These are phyloP conservation scores for Labia minor DNA, from an alignment of 2,888 invertebrate genomes.

Conservation along the genomic window DNA sequence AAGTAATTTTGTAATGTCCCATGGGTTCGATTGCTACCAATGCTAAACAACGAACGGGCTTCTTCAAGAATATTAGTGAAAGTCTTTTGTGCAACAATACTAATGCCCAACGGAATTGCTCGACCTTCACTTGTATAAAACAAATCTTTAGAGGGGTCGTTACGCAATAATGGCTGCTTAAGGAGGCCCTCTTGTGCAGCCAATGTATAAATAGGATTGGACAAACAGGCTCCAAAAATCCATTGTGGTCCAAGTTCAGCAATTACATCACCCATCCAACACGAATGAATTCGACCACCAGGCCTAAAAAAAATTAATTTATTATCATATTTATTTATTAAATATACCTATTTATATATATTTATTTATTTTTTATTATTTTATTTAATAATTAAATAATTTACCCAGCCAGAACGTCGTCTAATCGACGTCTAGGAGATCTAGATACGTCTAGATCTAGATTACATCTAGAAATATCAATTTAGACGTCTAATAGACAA, in stretches of 20 bases:
- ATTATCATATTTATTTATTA: background rate
- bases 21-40: slow-evolving; percentile 36
- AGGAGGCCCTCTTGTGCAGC: slow-evolving; percentile 57
- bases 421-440: too few species aligned
- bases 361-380: too few species aligned
- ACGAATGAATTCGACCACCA: slow-evolving; percentile 66
- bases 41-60: background rate
- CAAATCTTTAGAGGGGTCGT: slow-evolving; percentile 35
- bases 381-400: too few species aligned
- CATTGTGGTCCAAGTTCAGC: slow-evolving; percentile 68
- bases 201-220: slow-evolving; percentile 57
- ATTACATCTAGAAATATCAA: too few species aligned
- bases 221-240: slow-evolving; percentile 58
- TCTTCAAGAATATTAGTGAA: slow-evolving; percentile 35
- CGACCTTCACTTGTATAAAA: slow-evolving; percentile 61
- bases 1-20: slow-evolving; percentile 55
- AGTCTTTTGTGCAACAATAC: slow-evolving; percentile 52
- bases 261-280: slow-evolving; percentile 62
- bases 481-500: too few species aligned
- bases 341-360: too few species aligned
- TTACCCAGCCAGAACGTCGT: too few species aligned
- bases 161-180: slow-evolving; percentile 14
- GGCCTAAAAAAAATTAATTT: slow-evolving; percentile 37
- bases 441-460: too few species aligned
- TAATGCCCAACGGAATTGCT: slow-evolving; percentile 50